These are phyloP conservation scores for Habroteleia sp. DNA, from an alignment of 2,888 invertebrate species.

Conservation along the genomic window DNA sequence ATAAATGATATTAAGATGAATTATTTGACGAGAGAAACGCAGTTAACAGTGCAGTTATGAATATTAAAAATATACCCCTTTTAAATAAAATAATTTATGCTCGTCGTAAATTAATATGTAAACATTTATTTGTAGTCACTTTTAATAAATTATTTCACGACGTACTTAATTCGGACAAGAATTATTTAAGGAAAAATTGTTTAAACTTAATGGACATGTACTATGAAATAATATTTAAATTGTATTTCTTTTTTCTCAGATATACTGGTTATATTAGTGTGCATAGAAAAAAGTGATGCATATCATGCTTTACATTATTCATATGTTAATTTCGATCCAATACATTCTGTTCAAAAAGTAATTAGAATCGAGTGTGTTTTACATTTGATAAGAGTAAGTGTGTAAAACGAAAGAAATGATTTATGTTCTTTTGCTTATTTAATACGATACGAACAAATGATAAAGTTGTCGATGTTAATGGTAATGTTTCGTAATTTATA, in stretches of 20 bases:
- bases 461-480: slow-evolving; percentile 43
- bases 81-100: slow-evolving; percentile 44
- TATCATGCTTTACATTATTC: slow-evolving; percentile 29
- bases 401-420: slow-evolving; percentile 23
- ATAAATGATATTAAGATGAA: slow-evolving; percentile 52
- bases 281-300: slow-evolving; percentile 11
- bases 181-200: slow-evolving; percentile 22
- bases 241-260: background rate
- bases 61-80: slow-evolving; percentile 49
- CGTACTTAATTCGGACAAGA: slow-evolving; percentile 17
- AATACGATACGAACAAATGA: slow-evolving; percentile 42
- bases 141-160: slow-evolving; percentile 40
- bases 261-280: background rate
- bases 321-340: slow-evolving; percentile 34
- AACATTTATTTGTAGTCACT: slow-evolving; percentile 33
- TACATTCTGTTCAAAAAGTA: slow-evolving; percentile 35
- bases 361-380: slow-evolving; percentile 30
- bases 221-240: background rate
- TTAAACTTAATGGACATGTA: slow-evolving; percentile 1
- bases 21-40: slow-evolving; percentile 45
- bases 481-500: slow-evolving; percentile 47
- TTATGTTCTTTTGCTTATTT: slow-evolving; percentile 31
- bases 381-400: slow-evolving; percentile 42
- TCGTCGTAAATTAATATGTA: slow-evolving; percentile 43
- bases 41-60: slow-evolving; percentile 41